These are phyloP conservation scores for Planococcus citri DNA, from an alignment of 1,140 invertebrate genomes.

Conservation along the genomic window DNA sequence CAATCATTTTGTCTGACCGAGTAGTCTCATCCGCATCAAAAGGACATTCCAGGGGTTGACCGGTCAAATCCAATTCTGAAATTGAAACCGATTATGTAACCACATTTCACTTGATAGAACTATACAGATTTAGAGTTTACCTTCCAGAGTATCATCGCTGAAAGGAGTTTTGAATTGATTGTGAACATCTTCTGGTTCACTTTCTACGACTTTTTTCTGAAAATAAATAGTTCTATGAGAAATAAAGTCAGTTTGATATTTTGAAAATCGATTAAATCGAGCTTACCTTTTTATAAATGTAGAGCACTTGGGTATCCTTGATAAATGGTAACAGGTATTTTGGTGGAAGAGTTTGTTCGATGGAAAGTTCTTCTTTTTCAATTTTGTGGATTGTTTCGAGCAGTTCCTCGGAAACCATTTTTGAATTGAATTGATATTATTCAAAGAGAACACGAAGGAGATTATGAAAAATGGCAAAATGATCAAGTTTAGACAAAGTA, in stretches of 20 bases:
- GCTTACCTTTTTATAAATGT: not conserved
- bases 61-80: not conserved
- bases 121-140: not conserved
- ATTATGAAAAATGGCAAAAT: too few species aligned
- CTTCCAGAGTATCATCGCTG: not conserved
- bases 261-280: not conserved
- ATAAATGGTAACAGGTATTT: not conserved
- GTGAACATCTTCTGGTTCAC: not conserved
- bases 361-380: too few species aligned
- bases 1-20: not conserved
- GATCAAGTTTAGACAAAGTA: too few species aligned
- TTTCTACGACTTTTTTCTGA: not conserved
- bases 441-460: too few species aligned
- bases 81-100: not conserved
- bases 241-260: not conserved
- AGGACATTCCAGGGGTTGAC: not conserved
- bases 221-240: not conserved
- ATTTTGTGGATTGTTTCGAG: too few species aligned
- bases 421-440: too few species aligned
- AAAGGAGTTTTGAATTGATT: not conserved
- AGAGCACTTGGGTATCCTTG: not conserved
- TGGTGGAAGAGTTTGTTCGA: not conserved
- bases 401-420: too few species aligned
- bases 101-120: too few species aligned
- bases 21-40: not conserved